These are phyloP conservation scores for Caranx ignobilis DNA, from an alignment of 2,113 vertebrate species.

Conservation along the genomic window DNA sequence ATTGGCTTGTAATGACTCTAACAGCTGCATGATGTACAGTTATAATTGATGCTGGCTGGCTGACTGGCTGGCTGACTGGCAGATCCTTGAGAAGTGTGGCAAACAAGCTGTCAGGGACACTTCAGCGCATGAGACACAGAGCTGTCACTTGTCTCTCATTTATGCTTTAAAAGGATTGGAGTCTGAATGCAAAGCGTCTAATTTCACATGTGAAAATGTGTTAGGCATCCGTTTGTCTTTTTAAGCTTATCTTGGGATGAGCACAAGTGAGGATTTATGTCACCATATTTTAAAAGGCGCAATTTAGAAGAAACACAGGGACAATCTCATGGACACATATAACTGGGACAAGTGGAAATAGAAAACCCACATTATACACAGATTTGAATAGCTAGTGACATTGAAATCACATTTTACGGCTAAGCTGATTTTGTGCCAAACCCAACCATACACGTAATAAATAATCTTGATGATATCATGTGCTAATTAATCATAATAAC, in stretches of 20 bases:
- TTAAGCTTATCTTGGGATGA: conserved; percentile 43
- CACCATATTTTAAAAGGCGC: conserved; percentile 36
- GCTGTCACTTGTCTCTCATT: conserved; percentile 57
- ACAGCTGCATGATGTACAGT: conserved; percentile 60
- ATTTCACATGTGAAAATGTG: conserved; percentile 58
- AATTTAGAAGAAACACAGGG: conserved; percentile 36
- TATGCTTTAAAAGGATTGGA: conserved; percentile 64
- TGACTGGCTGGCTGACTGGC: conserved; percentile 29
- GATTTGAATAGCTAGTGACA: conserved; percentile 10
- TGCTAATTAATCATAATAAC: neutral
- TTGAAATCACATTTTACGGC: neutral
- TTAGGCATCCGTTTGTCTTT: conserved; percentile 46
- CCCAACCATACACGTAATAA: neutral
- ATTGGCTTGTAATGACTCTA: conserved; percentile 57
- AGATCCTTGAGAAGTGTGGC: conserved; percentile 44
- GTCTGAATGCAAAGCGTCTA: conserved; percentile 39
- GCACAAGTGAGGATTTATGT: conserved; percentile 55
- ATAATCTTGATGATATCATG: conserved; percentile 7
- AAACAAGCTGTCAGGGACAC: conserved; percentile 55
- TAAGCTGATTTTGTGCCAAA: neutral
- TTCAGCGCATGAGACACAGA: conserved; percentile 40
- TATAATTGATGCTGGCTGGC: conserved; percentile 51
- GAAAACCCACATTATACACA: neutral
- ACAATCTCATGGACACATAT: conserved; percentile 19
- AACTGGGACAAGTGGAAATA: conserved; percentile 36